Conservation (phyloP, 2,888 invertebrate species). For the Phlogophora meticulosa region DNA sequence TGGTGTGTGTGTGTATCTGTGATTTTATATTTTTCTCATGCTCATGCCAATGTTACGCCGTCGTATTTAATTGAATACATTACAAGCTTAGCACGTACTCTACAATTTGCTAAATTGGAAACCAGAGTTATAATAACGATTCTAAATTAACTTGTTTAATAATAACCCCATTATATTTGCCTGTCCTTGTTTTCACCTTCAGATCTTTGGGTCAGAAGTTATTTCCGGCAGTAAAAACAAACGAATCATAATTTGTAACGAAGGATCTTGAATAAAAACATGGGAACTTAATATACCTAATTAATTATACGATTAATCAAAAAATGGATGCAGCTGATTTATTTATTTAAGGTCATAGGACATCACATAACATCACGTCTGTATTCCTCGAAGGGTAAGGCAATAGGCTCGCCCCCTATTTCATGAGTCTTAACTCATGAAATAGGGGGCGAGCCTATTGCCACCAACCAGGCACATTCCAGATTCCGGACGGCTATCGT, state of each 20-base stretch:
- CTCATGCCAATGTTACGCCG: background rate
- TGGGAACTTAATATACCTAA: background rate
- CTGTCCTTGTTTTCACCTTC: conserved; percentile 36
- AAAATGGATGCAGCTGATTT: background rate
- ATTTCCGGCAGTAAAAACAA: background rate
- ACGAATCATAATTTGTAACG: conserved; percentile 1
- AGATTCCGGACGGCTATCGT: too few relatives aligned
- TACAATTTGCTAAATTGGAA: conserved; percentile 33
- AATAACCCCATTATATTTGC: conserved; percentile 17
- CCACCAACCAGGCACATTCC: too few relatives aligned
- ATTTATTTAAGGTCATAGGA: background rate
- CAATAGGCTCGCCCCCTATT: too few relatives aligned
- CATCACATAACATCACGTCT: too few relatives aligned
- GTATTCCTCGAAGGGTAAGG: too few relatives aligned
- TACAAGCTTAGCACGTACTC: background rate
- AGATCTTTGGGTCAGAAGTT: background rate
- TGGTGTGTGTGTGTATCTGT: too few relatives aligned
- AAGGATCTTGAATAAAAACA: background rate
- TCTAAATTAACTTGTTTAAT: conserved; percentile 19
- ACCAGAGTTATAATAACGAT: conserved; percentile 7
- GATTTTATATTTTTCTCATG: background rate
- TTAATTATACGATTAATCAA: too few relatives aligned
- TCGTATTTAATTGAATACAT: conserved; percentile 17
- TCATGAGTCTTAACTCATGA: too few relatives aligned
- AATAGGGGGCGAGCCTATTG: too few relatives aligned